phyloP scores from a whole-genome alignment of 2,113 vertebrate genomes.

The Nothoprocta perdicaria region DNA sequence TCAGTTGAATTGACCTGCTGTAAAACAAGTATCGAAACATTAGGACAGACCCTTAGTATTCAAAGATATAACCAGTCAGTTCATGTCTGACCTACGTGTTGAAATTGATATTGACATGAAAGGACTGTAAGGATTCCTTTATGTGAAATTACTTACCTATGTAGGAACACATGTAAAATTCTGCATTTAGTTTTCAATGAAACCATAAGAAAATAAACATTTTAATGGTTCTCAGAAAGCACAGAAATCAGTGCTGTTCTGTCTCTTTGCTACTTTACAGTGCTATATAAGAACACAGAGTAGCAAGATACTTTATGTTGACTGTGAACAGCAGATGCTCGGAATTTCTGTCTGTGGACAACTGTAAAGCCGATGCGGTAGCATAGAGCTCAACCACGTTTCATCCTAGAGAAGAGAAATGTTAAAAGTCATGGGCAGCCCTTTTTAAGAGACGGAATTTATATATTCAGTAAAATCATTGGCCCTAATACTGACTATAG shows the following conservation, averaged over 20 bases:
- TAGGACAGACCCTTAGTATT: background rate
- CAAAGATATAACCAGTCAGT: background rate
- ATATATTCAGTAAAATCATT: conserved; percentile 31
- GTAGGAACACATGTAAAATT: background rate
- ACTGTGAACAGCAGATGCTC: conserved; percentile 45
- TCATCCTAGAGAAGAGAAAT: conserved; percentile 50
- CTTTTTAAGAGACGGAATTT: conserved; percentile 20
- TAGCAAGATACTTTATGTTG: conserved; percentile 65
- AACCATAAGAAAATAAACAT: background rate
- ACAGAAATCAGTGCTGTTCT: background rate
- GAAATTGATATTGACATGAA: background rate
- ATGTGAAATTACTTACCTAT: background rate
- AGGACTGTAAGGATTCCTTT: background rate
- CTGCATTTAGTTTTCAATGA: background rate
- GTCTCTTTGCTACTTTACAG: background rate
- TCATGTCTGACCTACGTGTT: background rate
- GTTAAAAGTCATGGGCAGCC: background rate
- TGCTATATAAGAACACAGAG: background rate
- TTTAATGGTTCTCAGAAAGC: background rate
- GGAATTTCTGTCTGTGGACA: conserved; percentile 62
- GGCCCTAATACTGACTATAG: background rate
- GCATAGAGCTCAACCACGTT: conserved; percentile 39
- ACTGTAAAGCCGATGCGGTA: conserved; percentile 68
- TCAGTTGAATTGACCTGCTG: background rate
- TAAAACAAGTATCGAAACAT: background rate